phyloP scores from a whole-genome alignment of 2,797 vertebrate species.

The Rhodeus uyekii region DNA sequence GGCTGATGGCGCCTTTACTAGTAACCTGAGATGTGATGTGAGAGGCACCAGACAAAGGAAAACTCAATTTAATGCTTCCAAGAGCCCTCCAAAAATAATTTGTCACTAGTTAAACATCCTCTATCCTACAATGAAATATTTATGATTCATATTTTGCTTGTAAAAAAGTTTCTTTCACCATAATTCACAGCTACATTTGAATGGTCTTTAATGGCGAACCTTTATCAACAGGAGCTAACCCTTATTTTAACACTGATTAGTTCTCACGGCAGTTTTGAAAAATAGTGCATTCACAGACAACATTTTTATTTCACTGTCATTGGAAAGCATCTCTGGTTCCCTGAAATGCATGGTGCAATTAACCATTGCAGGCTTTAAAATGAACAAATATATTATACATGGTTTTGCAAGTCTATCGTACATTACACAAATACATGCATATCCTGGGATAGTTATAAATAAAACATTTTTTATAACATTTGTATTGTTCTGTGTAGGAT shows the following conservation, averaged over 20 bases:
- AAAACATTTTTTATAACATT: neutral
- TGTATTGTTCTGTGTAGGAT: neutral
- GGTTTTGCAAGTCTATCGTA: neutral
- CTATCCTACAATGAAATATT: neutral
- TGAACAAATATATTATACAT: neutral
- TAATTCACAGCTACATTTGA: neutral
- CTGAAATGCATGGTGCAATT: neutral
- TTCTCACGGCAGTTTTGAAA: neutral
- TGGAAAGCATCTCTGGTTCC: neutral
- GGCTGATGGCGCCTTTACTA: neutral
- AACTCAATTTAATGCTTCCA: neutral
- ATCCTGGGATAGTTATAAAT: neutral
- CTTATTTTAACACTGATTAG: neutral
- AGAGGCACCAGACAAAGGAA: neutral
- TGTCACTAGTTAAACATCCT: neutral
- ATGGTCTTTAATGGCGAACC: neutral
- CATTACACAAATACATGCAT: neutral
- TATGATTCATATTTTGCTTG: neutral
- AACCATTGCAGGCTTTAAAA: neutral
- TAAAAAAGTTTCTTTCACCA: neutral
- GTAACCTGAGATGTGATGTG: neutral
- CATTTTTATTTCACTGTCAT: neutral
- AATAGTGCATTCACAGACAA: neutral
- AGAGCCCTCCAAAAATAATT: neutral
- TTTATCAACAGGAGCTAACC: neutral